Base-by-base conservation (phyloP, 2,888 invertebrate genomes). In the Drosophila parthenogenetica region DNA sequence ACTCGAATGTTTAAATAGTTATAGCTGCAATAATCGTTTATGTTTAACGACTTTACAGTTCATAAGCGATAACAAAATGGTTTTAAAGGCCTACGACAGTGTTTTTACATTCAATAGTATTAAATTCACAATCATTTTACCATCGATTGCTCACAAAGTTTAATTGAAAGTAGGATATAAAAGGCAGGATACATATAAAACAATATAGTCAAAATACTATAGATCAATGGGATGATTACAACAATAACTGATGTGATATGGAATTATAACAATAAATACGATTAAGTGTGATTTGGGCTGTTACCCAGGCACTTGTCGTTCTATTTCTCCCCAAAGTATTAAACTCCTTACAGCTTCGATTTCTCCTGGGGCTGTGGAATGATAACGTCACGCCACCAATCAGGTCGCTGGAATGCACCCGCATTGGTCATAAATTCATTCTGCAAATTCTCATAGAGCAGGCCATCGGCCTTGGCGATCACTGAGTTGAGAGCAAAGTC, bases 401-500 rank as follows among this genome's bases (percentile, higher is more conserved):
- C 78, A 2, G 96, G 95, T 57, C 96, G 93, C 77, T 95, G 94
- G 91, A 95, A 94, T 1, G 94, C 95, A 5, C 95, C 95, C 0
- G 94, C 94, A 77, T 94, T 94, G 74, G 94, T 94, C 93, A 95
- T 95, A 91, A 96, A 94, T 69, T 94, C 94, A 69, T 94, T 94
- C 90, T 96, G 95, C 14, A 97, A 93, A 90, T 96, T 95, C 91
- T 96, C 95, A 90, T 81, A 97, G 53, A 91, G 78, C 25, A 91
- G 69, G 72, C 98, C 98, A 93, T 98, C 96, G 29, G 97, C 95
- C 88, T 93, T 94, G 55, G 97, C 98, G 16, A 98, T 93, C 37
- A 96, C 95, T 25, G 98, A 98, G 92, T 97, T 96, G 13, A 98
- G 93, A 37, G 97, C 95, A 90, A 96, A 98, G 93, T 98, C 98